Base-by-base conservation (phyloP, 2,888 invertebrate genomes). In the Drosophila helvetica region DNA sequence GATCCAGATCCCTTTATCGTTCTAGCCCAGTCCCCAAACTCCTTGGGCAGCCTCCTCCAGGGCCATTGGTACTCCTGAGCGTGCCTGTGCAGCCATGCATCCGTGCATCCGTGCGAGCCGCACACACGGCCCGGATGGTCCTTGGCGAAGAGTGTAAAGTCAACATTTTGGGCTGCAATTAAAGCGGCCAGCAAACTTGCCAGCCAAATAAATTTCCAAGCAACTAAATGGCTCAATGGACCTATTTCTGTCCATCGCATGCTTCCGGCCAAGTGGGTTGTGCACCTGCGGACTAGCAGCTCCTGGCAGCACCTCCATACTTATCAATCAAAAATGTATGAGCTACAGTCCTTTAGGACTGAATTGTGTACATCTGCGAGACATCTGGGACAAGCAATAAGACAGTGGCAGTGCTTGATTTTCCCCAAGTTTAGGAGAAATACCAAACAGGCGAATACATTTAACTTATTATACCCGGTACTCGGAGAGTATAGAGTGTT, bases 161-260 rank as follows among this genome's bases (percentile, higher is more conserved):
- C 80, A 84, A 84, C 78, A 86, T 81, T 84, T 86, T 80, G 82
- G 78, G 78, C 64, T 73, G 82, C 86, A 84, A 84, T 84, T 84
- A 84, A 84, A 75, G 80, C 75, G 56, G 67, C 75, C 75, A 81
- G 80, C 78, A 84, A 81, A 84, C 82, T 70, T 43, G 27, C 48
- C 9, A 27, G 46, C 30, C 56, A 53, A 57, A 56, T 48, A 22
- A 18, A 42, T 18, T 30, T 43, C n/a, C 12, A 27, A 6, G 8
- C 8, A 15, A 27, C 1, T 22, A 30, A n/a, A 10, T 18, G 18
- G 22, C 6, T 51, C 30, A 17, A 51, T 33, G n/a, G 33, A 46
- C 19, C 12, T n/a, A 17, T 33, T 22, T 1, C 17, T 25, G 51
- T 51, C 51, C 30, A 5, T 12, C 12, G 5, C 33, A 33, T 52